Conservation (phyloP, 2,113 vertebrate species). For the Sitta europaea region DNA sequence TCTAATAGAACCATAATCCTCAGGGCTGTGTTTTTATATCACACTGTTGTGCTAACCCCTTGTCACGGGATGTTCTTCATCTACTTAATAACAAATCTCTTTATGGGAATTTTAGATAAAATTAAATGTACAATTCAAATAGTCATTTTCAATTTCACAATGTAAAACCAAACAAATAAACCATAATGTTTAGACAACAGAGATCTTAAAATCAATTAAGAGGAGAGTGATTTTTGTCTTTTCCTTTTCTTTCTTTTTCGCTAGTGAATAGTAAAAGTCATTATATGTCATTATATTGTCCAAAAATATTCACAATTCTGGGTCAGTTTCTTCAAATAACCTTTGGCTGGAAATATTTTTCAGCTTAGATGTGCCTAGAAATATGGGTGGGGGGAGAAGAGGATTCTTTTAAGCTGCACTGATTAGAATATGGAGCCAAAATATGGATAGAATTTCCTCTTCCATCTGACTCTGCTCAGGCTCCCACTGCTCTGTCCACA, state of each 20-base stretch:
- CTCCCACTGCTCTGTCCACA: not conserved
- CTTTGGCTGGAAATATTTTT: conserved; percentile 22
- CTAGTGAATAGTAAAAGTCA: not conserved
- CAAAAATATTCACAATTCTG: conserved; percentile 35
- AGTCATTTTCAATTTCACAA: not conserved
- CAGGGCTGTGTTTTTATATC: conserved; percentile 6
- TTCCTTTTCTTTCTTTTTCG: no score
- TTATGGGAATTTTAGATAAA: conserved; percentile 28
- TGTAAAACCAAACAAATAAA: conserved; percentile 5
- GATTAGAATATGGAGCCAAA: not conserved
- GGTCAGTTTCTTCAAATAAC: conserved; percentile 28
- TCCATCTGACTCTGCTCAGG: not conserved
- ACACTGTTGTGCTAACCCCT: conserved; percentile 27
- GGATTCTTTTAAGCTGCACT: not conserved
- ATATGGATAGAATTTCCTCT: not conserved
- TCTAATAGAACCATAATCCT: conserved; percentile 52
- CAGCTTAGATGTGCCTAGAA: not conserved
- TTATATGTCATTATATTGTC: not conserved
- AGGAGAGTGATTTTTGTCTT: not conserved
- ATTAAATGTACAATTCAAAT: not conserved
- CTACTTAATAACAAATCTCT: conserved; percentile 43
- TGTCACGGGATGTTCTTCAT: conserved; percentile 43
- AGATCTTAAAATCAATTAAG: conserved; percentile 16
- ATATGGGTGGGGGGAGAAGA: no score
- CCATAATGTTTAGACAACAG: not conserved